These are phyloP conservation scores for Epirrhoe tristata DNA, from an alignment of 2,888 invertebrate genomes.

Conservation along the genomic window DNA sequence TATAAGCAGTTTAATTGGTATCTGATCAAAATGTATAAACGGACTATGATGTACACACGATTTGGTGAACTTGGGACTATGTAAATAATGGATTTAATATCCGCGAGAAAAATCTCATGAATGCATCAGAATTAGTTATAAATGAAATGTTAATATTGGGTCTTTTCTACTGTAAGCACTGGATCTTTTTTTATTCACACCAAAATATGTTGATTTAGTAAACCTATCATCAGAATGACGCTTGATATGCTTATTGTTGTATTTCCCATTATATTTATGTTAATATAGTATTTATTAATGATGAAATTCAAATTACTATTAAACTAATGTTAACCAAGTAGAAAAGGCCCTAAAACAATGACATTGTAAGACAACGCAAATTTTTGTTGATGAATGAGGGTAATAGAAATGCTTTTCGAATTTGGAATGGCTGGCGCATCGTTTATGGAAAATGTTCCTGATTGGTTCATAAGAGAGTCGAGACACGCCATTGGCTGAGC, in stretches of 20 bases:
- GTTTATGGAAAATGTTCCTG: slow-evolving; percentile 20
- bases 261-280: not conserved
- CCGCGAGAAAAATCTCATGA: not conserved
- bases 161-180: not conserved
- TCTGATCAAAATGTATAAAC: slow-evolving; percentile 3
- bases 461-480: slow-evolving; percentile 17
- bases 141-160: not conserved
- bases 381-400: slow-evolving; percentile 26
- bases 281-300: not conserved
- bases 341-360: not conserved
- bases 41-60: not conserved
- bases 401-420: slow-evolving; percentile 33
- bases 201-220: not conserved
- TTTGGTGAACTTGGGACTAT: not conserved
- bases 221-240: not conserved
- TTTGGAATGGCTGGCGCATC: slow-evolving; percentile 7
- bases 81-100: slow-evolving; percentile 1
- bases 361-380: not conserved
- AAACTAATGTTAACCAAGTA: not conserved
- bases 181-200: no score
- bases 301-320: not conserved
- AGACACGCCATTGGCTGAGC: slow-evolving; percentile 15
- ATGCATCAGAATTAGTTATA: not conserved
- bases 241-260: not conserved
- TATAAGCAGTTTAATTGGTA: not conserved